Conservation (phyloP, 2,888 invertebrate species). For the Rotaria macrura region DNA sequence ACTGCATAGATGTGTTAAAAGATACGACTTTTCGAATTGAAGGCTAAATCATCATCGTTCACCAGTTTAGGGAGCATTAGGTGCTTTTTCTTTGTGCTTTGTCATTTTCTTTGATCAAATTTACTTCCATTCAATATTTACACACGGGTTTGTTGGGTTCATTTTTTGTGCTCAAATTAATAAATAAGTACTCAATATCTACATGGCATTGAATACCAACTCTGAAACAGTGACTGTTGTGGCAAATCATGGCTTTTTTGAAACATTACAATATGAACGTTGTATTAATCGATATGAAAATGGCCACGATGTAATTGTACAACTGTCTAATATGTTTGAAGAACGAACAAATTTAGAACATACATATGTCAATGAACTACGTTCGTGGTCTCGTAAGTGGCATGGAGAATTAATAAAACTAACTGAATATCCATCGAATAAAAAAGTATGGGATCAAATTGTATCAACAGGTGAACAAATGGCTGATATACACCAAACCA, state of each 20-base stretch:
- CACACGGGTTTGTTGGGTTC: too few relatives aligned
- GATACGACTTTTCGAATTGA: too few relatives aligned
- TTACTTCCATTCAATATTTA: too few relatives aligned
- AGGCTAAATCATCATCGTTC: too few relatives aligned
- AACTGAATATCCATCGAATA: not conserved
- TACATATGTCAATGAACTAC: not conserved
- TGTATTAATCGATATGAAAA: slow-evolving; percentile 6
- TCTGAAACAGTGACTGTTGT: not conserved
- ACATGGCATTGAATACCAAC: not conserved
- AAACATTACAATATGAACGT: not conserved
- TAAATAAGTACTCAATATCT: not conserved
- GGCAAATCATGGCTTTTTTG: not conserved
- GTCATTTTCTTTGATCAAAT: too few relatives aligned
- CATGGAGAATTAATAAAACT: not conserved
- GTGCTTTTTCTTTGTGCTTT: too few relatives aligned
- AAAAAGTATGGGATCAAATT: not conserved
- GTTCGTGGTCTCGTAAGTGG: slow-evolving; percentile 5
- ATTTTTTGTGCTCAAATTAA: too few relatives aligned
- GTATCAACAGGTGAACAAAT: not conserved
- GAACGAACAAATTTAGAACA: slow-evolving; percentile 2
- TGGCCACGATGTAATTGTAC: not conserved
- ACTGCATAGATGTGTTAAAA: too few relatives aligned
- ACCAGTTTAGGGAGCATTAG: too few relatives aligned
- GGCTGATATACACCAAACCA: slow-evolving; percentile 12
- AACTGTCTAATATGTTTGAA: not conserved